These are phyloP conservation scores for Platichthys flesus DNA, from an alignment of 2,113 vertebrate species.

Conservation along the genomic window DNA sequence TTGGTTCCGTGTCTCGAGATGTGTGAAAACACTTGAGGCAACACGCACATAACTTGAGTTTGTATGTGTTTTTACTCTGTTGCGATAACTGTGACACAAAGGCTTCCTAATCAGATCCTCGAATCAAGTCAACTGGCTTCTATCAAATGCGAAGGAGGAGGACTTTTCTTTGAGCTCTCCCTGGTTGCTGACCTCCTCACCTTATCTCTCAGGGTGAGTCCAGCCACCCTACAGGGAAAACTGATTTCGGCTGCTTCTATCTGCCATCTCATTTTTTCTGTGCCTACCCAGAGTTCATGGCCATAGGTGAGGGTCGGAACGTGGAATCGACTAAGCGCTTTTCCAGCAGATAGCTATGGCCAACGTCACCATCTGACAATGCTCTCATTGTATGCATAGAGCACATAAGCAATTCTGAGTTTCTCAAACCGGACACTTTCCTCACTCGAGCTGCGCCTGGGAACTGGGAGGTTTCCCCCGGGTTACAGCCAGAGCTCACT, in stretches of 20 bases:
- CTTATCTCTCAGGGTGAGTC: not conserved
- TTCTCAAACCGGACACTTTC: not conserved
- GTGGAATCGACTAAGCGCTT: not conserved
- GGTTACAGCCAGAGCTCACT: not conserved
- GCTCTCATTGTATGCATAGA: not conserved
- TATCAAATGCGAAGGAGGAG: not conserved
- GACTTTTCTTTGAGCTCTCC: not conserved
- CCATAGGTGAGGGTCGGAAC: not conserved
- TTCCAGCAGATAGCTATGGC: not conserved
- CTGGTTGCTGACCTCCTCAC: not conserved
- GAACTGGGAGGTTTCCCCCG: not conserved
- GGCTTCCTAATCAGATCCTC: not conserved
- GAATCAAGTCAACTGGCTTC: not conserved
- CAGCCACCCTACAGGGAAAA: not conserved
- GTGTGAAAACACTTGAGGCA: slow-evolving; percentile 11
- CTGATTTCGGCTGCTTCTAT: not conserved
- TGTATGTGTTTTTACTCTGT: not conserved
- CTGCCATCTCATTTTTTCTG: not conserved
- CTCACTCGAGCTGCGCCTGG: not conserved
- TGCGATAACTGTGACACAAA: not conserved
- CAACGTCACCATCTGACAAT: not conserved
- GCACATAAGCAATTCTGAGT: not conserved
- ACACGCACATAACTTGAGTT: not conserved
- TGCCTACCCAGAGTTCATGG: not conserved
- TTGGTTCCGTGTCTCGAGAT: not conserved